These are phyloP conservation scores for Notodonta dromedarius DNA, from an alignment of 2,888 invertebrate genomes.

Conservation along the genomic window DNA sequence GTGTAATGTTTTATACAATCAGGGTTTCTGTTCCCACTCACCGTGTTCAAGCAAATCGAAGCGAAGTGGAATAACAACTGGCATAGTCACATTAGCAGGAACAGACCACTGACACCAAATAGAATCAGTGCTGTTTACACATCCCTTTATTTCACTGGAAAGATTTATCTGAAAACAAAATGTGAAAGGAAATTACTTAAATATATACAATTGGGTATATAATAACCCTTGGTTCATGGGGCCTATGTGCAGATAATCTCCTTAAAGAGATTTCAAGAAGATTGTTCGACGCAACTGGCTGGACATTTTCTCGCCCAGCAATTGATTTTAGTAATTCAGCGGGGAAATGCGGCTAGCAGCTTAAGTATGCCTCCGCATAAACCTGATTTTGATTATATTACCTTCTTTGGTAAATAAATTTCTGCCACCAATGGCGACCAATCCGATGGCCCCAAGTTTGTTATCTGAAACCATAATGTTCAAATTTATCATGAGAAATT, in stretches of 20 bases:
- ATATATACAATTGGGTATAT: too few species aligned
- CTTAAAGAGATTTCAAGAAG: too few species aligned
- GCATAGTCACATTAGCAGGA: constrained; percentile 54
- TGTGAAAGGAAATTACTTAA: too few species aligned
- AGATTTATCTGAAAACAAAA: constrained; percentile 50
- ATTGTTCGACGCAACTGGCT: too few species aligned
- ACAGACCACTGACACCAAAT: constrained; percentile 55
- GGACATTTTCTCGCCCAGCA: too few species aligned
- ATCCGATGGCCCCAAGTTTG: constrained; percentile 72
- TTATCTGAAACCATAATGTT: constrained; percentile 51
- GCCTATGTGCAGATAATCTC: too few species aligned
- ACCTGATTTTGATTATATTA: constrained; percentile 26
- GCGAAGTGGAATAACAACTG: constrained; percentile 52
- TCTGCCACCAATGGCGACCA: constrained; percentile 53
- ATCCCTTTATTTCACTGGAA: constrained; percentile 52
- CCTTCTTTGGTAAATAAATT: constrained; percentile 52
- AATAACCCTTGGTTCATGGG: too few species aligned
- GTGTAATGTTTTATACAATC: too few species aligned
- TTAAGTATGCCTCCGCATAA: not conserved
- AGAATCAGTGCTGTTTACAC: constrained; percentile 24
- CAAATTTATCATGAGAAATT: not conserved
- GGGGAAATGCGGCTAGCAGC: too few species aligned
- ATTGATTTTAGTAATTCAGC: too few species aligned
- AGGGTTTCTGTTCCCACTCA: constrained; percentile 23
- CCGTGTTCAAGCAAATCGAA: constrained; percentile 59